Conservation (phyloP, 2,797 vertebrate species). For the Ataeniobius toweri region DNA sequence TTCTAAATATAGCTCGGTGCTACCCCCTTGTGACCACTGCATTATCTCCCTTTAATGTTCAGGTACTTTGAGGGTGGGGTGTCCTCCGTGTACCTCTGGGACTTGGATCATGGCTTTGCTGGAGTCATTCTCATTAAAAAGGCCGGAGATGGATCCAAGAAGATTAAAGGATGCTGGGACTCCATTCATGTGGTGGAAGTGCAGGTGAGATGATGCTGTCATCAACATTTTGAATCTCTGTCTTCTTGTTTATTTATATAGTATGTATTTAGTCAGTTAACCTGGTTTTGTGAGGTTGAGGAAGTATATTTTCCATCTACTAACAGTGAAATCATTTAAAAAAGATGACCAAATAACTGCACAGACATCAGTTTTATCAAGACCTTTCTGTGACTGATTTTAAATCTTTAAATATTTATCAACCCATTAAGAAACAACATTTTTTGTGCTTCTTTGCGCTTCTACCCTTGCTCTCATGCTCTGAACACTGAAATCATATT, state of each 20-base stretch:
- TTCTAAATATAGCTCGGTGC: not conserved
- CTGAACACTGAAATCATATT: not conserved
- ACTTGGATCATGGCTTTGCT: constrained; percentile 98
- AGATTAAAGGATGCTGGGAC: constrained; percentile 99
- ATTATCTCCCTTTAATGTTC: constrained; percentile 21
- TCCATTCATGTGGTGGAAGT: constrained; percentile 99
- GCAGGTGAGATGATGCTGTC: constrained; percentile 84
- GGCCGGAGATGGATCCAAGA: constrained; percentile 98
- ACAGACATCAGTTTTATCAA: not conserved
- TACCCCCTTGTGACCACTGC: constrained; percentile 17
- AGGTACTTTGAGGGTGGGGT: constrained; percentile 99
- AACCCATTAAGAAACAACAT: not conserved
- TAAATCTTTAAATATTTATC: not conserved
- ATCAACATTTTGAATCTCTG: not conserved
- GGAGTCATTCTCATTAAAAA: constrained; percentile 99
- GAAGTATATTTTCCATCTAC: not conserved
- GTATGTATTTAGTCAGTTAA: not conserved
- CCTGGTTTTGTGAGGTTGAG: not conserved
- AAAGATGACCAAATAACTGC: not conserved
- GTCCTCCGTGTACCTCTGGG: constrained; percentile 99
- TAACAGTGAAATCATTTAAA: not conserved
- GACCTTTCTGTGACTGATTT: not conserved
- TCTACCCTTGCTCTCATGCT: not conserved
- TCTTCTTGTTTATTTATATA: not conserved
- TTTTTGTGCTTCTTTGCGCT: no score